Evolutionary conservation across 2,797 vertebrate genomes (phyloP).

Genomic region (Propithecus perrieri): DNA sequence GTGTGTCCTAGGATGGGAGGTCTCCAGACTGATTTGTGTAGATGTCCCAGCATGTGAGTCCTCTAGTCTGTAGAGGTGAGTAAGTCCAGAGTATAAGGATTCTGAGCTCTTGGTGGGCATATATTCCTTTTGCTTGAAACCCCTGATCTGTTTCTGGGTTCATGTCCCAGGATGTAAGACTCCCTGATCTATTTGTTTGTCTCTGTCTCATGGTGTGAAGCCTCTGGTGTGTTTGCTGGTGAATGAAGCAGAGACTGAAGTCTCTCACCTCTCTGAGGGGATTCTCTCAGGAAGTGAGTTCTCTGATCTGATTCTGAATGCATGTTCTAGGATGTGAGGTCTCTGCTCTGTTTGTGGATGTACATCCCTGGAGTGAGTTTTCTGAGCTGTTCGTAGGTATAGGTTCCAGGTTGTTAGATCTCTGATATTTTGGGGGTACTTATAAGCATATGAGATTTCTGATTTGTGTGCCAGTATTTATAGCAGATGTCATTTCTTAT

Average conservation of each 20-base stretch:
- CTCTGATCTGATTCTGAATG: background rate
- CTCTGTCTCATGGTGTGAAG: background rate
- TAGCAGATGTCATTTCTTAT: background rate
- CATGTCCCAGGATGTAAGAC: background rate
- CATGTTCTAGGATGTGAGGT: background rate
- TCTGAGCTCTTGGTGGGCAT: background rate
- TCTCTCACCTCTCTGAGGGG: background rate
- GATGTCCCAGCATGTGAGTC: background rate
- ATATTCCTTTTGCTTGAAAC: slow-evolving; percentile 26
- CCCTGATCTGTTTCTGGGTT: background rate
- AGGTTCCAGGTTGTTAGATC: background rate
- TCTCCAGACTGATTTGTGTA: background rate
- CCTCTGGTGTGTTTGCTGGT: background rate
- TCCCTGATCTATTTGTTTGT: background rate
- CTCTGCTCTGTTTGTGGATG: background rate
- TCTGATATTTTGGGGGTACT: background rate
- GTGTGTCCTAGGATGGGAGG: background rate
- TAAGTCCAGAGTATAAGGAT: background rate
- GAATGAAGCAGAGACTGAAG: background rate
- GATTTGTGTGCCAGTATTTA: background rate
- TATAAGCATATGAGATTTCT: background rate
- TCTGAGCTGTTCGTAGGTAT: background rate
- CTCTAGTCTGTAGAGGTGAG: background rate
- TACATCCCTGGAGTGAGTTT: background rate
- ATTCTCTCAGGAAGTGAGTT: background rate